Evolutionary conservation across 2,797 vertebrate genomes (phyloP).

Genomic region (Falco novaeseelandiae): DNA sequence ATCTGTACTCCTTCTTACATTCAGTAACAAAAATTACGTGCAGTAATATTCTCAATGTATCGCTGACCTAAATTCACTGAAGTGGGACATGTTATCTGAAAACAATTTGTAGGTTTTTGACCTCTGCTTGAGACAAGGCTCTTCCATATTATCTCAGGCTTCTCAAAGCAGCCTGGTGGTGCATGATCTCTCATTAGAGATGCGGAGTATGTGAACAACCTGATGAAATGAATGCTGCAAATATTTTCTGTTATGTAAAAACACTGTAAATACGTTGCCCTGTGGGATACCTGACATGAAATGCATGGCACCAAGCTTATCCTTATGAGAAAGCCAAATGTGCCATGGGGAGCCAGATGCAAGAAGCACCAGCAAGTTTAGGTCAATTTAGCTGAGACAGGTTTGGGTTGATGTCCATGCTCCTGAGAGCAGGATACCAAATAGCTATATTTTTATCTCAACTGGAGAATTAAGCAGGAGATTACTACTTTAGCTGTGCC

Average conservation of each 20-base stretch:
- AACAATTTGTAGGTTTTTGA: neutral
- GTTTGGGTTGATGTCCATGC: neutral
- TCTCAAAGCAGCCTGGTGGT: neutral
- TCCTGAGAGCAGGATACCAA: neutral
- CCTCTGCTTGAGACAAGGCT: neutral
- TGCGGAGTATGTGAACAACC: neutral
- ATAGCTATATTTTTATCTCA: neutral
- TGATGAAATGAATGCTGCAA: neutral
- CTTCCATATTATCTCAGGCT: neutral
- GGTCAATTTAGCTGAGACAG: neutral
- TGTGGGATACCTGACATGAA: neutral
- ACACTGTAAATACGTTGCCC: neutral
- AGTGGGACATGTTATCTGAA: neutral
- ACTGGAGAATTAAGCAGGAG: neutral
- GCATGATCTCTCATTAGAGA: neutral
- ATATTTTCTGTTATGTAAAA: neutral
- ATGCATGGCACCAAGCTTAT: neutral
- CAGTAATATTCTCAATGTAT: neutral
- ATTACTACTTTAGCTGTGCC: neutral
- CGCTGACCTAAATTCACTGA: neutral
- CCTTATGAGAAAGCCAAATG: neutral
- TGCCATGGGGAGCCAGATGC: neutral
- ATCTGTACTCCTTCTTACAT: neutral
- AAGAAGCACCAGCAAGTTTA: neutral
- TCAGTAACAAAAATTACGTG: neutral